Percentiles rank a stretch among this genome's conserved stretches.
Evolutionary conservation across 2,797 vertebrate genomes (phyloP).

Genomic region (Thamnophis elegans): DNA sequence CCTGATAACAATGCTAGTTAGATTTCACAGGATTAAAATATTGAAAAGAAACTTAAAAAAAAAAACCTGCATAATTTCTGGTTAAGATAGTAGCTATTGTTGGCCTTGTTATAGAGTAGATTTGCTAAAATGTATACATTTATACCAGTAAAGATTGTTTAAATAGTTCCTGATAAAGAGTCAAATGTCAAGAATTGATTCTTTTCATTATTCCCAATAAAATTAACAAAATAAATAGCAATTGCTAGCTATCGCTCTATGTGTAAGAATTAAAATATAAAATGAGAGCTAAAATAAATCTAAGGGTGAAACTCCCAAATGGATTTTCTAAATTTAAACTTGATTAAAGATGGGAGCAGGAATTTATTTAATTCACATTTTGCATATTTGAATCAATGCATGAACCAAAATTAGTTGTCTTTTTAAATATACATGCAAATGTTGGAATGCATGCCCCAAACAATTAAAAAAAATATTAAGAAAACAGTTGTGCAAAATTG

Average conservation of each 20-base stretch:
- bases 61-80: not conserved
- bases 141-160: not conserved
- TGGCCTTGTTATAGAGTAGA: not conserved
- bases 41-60: not conserved
- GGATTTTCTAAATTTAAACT: not conserved
- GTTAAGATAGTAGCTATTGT: not conserved
- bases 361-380: not conserved
- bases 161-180: not conserved
- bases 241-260: not conserved
- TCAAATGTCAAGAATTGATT: not conserved
- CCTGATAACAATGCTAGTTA: not conserved
- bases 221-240: not conserved
- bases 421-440: not conserved
- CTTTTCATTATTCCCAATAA: not conserved
- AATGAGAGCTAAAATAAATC: not conserved
- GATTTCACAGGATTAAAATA: not conserved
- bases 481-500: not conserved
- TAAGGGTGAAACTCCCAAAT: not conserved
- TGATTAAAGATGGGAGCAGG: not conserved
- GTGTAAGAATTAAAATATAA: not conserved
- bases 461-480: not conserved
- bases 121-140: not conserved
- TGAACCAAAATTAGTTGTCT: not conserved
- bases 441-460: not conserved
- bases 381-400: not conserved